These are phyloP conservation scores for Zosterops pallidus DNA, from an alignment of 2,113 vertebrate genomes.

Conservation along the genomic window DNA sequence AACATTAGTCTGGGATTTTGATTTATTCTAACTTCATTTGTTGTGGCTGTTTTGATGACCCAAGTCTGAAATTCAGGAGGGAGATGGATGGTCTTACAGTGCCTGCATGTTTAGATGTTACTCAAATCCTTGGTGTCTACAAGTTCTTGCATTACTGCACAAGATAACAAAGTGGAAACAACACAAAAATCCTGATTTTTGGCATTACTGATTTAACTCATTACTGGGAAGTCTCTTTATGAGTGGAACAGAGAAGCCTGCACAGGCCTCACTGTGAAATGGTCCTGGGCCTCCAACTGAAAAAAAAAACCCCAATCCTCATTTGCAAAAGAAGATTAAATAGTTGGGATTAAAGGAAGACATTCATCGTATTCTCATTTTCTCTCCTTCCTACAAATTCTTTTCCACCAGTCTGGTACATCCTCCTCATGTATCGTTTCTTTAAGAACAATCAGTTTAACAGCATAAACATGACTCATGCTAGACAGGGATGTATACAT, in stretches of 20 bases:
- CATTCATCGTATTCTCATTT: background rate
- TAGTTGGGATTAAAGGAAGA: background rate
- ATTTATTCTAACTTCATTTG: conserved; percentile 37
- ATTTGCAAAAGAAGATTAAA: background rate
- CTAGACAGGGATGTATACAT: background rate
- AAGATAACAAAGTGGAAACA: background rate
- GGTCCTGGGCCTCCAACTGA: background rate
- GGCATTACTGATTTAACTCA: background rate
- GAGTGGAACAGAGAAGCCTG: background rate
- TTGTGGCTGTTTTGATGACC: conserved; percentile 1
- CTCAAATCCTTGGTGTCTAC: background rate
- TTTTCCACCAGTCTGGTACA: background rate
- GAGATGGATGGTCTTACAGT: background rate
- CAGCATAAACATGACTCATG: background rate
- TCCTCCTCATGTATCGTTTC: background rate
- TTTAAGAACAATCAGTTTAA: background rate
- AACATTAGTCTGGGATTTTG: conserved; percentile 23
- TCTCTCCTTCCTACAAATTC: background rate
- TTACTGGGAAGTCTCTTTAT: background rate
- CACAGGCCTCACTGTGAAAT: background rate
- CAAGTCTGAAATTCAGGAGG: background rate
- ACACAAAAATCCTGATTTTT: background rate
- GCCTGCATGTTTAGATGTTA: background rate
- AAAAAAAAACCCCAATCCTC: background rate
- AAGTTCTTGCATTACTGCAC: background rate